These are phyloP conservation scores for Phenacoccus solenopsis DNA, from an alignment of 1,140 invertebrate genomes.

Conservation along the genomic window DNA sequence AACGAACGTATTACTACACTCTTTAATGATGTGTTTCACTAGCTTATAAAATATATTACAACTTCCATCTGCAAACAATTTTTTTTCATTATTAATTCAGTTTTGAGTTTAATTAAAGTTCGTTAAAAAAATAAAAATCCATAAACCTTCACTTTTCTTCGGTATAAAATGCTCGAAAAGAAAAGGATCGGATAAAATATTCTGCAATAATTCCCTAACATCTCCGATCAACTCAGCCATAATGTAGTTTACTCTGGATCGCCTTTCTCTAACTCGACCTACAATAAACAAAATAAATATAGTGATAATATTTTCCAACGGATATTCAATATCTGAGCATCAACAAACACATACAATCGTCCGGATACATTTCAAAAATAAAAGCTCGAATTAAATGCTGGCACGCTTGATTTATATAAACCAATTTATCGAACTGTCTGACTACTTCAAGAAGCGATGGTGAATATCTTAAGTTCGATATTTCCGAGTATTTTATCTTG, in stretches of 20 bases:
- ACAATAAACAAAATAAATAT: neutral
- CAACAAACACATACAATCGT: conserved; percentile 37
- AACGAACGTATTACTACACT: conserved; percentile 81
- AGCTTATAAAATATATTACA: conserved; percentile 20
- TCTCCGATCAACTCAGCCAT: conserved; percentile 78
- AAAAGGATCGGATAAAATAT: conserved; percentile 61
- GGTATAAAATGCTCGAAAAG: neutral
- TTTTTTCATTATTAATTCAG: no score
- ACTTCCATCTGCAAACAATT: conserved; percentile 1
- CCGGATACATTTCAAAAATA: conserved; percentile 80
- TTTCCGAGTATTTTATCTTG: conserved; percentile 8
- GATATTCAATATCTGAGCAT: neutral
- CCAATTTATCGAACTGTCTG: conserved; percentile 66
- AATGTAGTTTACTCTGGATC: neutral
- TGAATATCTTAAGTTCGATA: neutral
- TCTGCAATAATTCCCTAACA: conserved; percentile 62
- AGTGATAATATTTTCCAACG: conserved; percentile 6
- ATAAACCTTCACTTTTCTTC: neutral
- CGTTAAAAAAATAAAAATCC: neutral
- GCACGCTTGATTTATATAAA: conserved; percentile 73
- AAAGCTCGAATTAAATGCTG: conserved; percentile 69
- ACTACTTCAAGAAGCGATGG: conserved; percentile 36
- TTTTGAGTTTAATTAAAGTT: no score
- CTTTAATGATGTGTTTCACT: conserved; percentile 54
- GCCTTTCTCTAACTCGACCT: neutral